Base-by-base conservation (phyloP, 2,797 vertebrate species). In the Myiotriccus ornatus region DNA sequence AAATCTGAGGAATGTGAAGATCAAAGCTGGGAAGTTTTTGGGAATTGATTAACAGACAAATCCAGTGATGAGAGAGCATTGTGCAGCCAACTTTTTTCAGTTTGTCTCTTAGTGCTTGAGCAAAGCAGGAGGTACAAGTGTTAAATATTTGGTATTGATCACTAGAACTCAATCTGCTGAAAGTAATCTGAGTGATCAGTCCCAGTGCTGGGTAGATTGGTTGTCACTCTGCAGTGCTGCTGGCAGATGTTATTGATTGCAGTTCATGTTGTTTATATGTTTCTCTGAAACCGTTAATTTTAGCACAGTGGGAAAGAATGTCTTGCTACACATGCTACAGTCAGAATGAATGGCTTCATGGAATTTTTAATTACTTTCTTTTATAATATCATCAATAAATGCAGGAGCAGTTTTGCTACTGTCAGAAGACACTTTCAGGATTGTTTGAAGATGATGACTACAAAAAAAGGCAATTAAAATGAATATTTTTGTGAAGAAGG, bases 301-400 rank as follows among this genome's bases (percentile, higher is more conserved):
- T 87, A 95, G 73, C 70, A 73, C 62, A 63, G 49, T 65, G 53
- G 74, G 78, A 90, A 90, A 78, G 21, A 44, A 35, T 49, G 83
- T 85, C 68, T 92, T 88, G 60, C 67, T 70, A 37, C 30, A 68
- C 12, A 7, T 49, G 30, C 27, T 62, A 80, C 19, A 62, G 74
- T 34, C 35, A 64, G 68, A 76, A 91, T 85, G 39, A 59, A 57
- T 43, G 53, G 47, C 50, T 73, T 79, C 13, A 34, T 50, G 49
- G 59, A 87, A 74, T 78, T 94, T 96, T 89, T 90, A 87, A 94
- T 95, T 80, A 84, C 34, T 59, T 92, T 86, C n/a, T 95, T 82
- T 92, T 89, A 63, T 73, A 28, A 49, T 43, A 56, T 64, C 81
- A 81, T 87, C 73, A 92, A 81, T 64, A 76, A 91, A 59, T n/a